Percentiles rank a stretch among this genome's conserved stretches.
These are phyloP conservation scores for Penaeus monodon DNA, from an alignment of 2,888 invertebrate genomes.

Conservation along the genomic window DNA sequence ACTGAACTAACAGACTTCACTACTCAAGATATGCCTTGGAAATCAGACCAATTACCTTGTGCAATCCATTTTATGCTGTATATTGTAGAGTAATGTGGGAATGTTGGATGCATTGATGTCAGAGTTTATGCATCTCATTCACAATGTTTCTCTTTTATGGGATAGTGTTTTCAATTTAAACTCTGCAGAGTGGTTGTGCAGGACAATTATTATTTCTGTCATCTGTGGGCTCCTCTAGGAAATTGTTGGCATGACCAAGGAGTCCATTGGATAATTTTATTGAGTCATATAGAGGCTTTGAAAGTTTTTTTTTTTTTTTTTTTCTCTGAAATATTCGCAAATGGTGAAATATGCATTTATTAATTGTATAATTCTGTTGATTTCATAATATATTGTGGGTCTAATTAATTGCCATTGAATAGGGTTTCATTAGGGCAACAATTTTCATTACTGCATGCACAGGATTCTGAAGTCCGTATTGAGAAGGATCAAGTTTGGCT, in stretches of 20 bases:
- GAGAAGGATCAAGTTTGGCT: too few relatives aligned
- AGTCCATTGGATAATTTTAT: constrained; percentile 13
- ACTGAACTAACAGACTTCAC: too few relatives aligned
- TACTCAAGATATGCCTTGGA: too few relatives aligned
- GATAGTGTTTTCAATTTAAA: constrained; percentile 14
- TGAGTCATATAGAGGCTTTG: constrained; percentile 23
- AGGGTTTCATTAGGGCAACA: constrained; percentile 15
- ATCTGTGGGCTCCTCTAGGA: background rate
- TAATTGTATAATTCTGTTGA: background rate
- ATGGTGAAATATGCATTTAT: constrained; percentile 29
- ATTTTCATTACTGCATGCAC: too few relatives aligned
- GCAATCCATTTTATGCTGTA: constrained; percentile 3
- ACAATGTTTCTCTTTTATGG: background rate
- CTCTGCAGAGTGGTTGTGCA: background rate
- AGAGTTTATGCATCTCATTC: background rate
- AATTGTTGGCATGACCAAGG: constrained; percentile 12
- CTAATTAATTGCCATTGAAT: constrained; percentile 9
- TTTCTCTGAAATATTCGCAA: background rate
- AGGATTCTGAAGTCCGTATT: too few relatives aligned
- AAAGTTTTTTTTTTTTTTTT: background rate
- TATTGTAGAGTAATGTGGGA: constrained; percentile 1
- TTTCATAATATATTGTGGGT: background rate
- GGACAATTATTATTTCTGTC: constrained; percentile 10
- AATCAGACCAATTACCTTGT: background rate
- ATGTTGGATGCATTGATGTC: constrained; percentile 3